Evolutionary conservation across 2,113 vertebrate genomes (phyloP).

Genomic region (Rhipidura dahli): DNA sequence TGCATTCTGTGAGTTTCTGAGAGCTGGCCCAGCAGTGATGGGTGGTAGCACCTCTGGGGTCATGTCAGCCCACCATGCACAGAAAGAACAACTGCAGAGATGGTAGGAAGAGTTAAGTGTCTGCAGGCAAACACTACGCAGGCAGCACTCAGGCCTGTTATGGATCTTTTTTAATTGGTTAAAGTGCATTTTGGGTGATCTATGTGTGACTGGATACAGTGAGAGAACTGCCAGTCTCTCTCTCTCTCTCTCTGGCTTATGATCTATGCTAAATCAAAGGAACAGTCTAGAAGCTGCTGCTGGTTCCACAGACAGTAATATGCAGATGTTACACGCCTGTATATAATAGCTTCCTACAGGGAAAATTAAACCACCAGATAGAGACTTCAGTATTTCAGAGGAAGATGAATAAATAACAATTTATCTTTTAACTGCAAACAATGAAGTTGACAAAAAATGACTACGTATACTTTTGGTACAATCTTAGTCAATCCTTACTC

Average conservation of each 20-base stretch:
- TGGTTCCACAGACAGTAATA: neutral
- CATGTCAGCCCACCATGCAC: neutral
- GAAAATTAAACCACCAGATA: neutral
- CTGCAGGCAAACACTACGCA: rapidly evolving
- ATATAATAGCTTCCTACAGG: neutral
- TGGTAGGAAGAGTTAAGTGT: neutral
- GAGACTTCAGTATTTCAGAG: neutral
- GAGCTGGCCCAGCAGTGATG: neutral
- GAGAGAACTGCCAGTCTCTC: neutral
- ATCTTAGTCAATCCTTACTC: neutral
- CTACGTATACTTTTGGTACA: neutral
- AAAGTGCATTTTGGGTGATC: neutral
- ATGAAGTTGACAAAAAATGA: neutral
- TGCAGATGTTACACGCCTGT: neutral
- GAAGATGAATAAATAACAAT: neutral
- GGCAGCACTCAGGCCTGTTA: neutral
- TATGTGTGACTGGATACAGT: neutral
- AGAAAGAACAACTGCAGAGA: neutral
- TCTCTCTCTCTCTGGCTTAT: neutral
- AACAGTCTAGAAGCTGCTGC: neutral
- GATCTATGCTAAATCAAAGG: neutral
- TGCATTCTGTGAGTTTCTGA: neutral
- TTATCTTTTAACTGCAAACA: neutral
- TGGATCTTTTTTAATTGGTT: rapidly evolving
- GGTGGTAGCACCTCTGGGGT: neutral